Percentiles rank a stretch among this genome's conserved stretches.
Evolutionary conservation across 53 echinoderm and acorn worm genomes (phyloP).

Genomic region (Temnopleurus reevesii): DNA sequence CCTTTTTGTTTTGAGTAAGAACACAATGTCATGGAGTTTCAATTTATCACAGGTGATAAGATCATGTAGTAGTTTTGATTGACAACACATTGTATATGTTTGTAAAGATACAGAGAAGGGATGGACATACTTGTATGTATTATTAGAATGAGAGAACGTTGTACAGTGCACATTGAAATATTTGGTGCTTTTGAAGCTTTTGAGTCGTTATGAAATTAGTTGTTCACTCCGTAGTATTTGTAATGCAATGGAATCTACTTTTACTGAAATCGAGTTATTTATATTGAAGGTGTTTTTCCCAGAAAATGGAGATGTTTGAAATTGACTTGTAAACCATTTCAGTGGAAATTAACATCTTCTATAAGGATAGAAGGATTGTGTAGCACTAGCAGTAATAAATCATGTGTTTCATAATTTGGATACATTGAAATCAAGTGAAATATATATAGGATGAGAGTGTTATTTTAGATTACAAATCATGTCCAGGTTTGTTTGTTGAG

Average conservation of each 20-base stretch:
- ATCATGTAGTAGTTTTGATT: not conserved
- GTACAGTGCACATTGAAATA: constrained; percentile 38
- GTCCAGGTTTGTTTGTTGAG: too few species aligned
- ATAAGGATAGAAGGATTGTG: too few species aligned
- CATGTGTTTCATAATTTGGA: too few species aligned
- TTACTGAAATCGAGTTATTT: not conserved
- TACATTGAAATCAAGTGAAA: too few species aligned
- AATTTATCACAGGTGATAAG: not conserved
- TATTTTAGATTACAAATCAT: too few species aligned
- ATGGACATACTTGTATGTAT: constrained; percentile 31
- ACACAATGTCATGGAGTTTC: not conserved
- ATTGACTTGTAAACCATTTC: too few species aligned
- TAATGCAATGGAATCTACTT: not conserved
- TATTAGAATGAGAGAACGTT: not conserved
- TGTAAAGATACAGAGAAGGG: not conserved
- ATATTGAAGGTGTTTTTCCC: not conserved
- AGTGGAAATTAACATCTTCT: too few species aligned
- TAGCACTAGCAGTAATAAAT: too few species aligned
- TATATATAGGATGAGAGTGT: too few species aligned
- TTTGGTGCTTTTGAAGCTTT: constrained; percentile 25
- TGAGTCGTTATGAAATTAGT: not conserved
- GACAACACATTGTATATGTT: constrained; percentile 22
- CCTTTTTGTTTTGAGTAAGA: not conserved
- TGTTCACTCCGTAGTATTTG: not conserved
- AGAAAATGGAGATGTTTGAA: not conserved